Evolutionary conservation across 1,140 invertebrate genomes (phyloP).

Genomic region (Heliconius hewitsoni): DNA sequence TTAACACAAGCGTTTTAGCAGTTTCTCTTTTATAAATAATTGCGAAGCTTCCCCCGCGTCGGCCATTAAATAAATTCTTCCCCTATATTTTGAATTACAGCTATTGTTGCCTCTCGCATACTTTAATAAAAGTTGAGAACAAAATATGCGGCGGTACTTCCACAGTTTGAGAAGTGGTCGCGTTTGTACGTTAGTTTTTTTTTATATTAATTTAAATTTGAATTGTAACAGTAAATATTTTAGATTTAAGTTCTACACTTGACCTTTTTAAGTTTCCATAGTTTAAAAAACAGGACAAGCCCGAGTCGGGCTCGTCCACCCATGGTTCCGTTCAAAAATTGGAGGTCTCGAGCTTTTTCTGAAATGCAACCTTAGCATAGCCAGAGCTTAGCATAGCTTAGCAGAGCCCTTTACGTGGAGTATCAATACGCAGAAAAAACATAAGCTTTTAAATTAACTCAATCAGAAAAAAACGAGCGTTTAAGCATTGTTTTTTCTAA

Average conservation of each 20-base stretch:
- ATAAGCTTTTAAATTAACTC: too few relatives aligned
- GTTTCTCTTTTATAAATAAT: constrained; percentile 35
- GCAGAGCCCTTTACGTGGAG: too few relatives aligned
- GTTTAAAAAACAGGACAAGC: too few relatives aligned
- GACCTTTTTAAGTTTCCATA: too few relatives aligned
- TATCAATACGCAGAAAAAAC: too few relatives aligned
- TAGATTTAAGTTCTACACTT: not conserved
- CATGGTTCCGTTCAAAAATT: too few relatives aligned
- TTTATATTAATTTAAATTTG: not conserved
- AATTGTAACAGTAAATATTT: not conserved
- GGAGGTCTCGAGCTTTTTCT: too few relatives aligned
- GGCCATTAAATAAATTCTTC: constrained; percentile 38
- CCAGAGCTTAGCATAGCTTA: too few relatives aligned
- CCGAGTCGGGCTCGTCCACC: too few relatives aligned
- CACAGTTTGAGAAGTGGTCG: not conserved
- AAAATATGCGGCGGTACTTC: constrained; percentile 12
- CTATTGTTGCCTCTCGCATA: constrained; percentile 33
- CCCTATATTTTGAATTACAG: constrained; percentile 34
- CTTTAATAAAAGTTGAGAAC: constrained; percentile 29
- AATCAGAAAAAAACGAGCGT: too few relatives aligned
- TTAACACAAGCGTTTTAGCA: constrained; percentile 34
- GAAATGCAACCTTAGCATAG: too few relatives aligned
- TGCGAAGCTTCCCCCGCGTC: constrained; percentile 32
- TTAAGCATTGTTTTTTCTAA: too few relatives aligned
- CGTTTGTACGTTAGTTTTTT: not conserved